Evolutionary conservation across 1,140 invertebrate genomes (phyloP).

Genomic region (Papilio glaucus): DNA sequence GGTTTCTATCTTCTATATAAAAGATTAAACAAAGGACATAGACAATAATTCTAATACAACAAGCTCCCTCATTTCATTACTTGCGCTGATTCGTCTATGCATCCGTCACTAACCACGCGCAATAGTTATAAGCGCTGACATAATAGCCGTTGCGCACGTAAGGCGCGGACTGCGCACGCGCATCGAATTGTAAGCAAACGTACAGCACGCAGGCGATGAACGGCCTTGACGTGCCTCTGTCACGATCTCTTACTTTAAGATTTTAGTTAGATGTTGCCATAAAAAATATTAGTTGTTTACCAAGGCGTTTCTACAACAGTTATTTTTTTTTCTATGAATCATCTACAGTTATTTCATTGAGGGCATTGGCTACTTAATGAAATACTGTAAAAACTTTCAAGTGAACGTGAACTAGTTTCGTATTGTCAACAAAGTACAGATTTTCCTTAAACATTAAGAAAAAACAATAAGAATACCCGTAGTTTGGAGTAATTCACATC

Average conservation of each 20-base stretch:
- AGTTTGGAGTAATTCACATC: too few species aligned
- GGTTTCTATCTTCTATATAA: neutral
- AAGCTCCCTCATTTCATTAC: neutral
- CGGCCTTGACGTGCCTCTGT: conserved; percentile 22
- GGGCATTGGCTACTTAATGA: too few species aligned
- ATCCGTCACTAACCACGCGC: conserved; percentile 31
- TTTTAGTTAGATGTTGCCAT: neutral
- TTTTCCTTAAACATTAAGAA: too few species aligned
- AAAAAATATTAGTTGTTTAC: neutral
- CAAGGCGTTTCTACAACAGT: neutral
- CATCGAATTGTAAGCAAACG: conserved; percentile 24
- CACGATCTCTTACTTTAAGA: neutral
- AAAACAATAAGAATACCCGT: too few species aligned
- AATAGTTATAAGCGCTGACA: conserved; percentile 22
- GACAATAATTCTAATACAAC: neutral
- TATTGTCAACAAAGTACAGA: too few species aligned
- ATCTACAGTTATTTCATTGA: neutral
- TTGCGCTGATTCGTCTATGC: neutral
- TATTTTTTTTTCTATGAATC: neutral
- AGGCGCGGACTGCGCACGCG: conserved; percentile 27
- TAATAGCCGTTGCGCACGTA: conserved; percentile 27
- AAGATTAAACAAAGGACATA: neutral
- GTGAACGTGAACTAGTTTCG: too few species aligned
- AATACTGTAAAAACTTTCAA: too few species aligned
- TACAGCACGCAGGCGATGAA: neutral